Evolutionary conservation across 35 echinoderm and acorn worm genomes (phyloP), one percentile per base, ranked within the genome.

Genomic region (Apostichopus californicus): DNA sequence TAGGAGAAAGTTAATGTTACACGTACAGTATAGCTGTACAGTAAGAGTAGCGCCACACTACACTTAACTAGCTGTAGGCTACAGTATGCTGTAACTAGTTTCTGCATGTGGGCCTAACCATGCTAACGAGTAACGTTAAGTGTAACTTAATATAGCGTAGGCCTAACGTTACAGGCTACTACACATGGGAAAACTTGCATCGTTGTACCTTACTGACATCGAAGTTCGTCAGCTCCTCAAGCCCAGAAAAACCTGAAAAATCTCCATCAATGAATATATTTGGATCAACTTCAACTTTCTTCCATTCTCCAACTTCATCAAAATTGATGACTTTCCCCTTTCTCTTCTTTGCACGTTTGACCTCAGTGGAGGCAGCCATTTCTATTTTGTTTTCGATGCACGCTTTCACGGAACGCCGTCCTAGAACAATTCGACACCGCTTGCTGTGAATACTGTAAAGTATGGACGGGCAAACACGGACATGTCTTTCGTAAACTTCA

Each of bases 211-310:
- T 60, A 59, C 60, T 77, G 24, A 25, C n/a, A 8, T 53, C 77
- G 56, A 78, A 28, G 23, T 91, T 77, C 10, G 73, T 91, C 55
- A 91, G 26, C 6, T 79, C 90, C 61, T 91, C 90, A 55, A 91
- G 77, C 6, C 90, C 90, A 57, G 78, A 79, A 80, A 91, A 91
- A 80, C 90, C 77, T 20, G 77, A 54, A 60, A 91, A 91, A 25
- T 91, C 77, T 91, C 56, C 90, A 46, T 91, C 90, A 12, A 54
- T 54, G 56, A 91, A 79, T 11, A 91, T 56, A 20, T 91, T 77
- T 5, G 90, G 77, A 18, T 91, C 77, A 21, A 91, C 9, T 14
- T 78, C 90, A 9, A 91, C 90, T 28, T 57, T 28, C 60, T 91
- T 91, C 90, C 90, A 91, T 14, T 64, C 55, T 5, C 90, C 90